Conservation (phyloP, 37 sponge, comb jelly and placozoan genomes). For the Spongilla lacustris region DNA sequence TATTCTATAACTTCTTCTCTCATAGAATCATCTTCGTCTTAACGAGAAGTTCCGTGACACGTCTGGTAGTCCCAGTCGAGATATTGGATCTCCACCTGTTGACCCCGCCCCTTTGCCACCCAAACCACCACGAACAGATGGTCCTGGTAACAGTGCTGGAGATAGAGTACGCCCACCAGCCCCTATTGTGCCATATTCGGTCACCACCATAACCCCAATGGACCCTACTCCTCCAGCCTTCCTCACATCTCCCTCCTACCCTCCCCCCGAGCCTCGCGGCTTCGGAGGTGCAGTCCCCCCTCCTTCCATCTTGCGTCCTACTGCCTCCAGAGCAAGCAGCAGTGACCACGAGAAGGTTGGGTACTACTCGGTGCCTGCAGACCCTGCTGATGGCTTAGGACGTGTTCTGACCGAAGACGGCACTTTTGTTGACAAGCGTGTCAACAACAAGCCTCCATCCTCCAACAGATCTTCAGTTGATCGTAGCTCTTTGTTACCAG, state of each 20-base stretch:
- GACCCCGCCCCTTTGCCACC: conserved; percentile 2
- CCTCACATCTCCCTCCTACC: too few species aligned
- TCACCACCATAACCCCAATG: conserved; percentile 32
- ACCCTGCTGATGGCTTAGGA: not conserved
- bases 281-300: conserved; percentile 36
- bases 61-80: too few species aligned
- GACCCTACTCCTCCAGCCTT: not conserved
- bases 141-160: too few species aligned
- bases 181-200: conserved; percentile 46
- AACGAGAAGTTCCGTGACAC: too few species aligned
- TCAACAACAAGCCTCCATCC: not conserved
- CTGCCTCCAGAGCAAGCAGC: not conserved
- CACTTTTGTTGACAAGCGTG: conserved; percentile 17
- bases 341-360: conserved; percentile 1
- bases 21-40: too few species aligned
- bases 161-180: not conserved
- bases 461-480: conserved; percentile 14
- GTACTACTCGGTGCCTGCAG: conserved; percentile 24
- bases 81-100: not conserved
- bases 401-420: conserved; percentile 39
- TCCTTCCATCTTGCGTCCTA: conserved; percentile 52
- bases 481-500: conserved; percentile 18
- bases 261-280: too few species aligned
- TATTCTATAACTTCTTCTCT: too few species aligned
- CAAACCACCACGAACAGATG: not conserved